Base-by-base conservation (phyloP, 2,888 invertebrate genomes). In the Aphodius granarius region DNA sequence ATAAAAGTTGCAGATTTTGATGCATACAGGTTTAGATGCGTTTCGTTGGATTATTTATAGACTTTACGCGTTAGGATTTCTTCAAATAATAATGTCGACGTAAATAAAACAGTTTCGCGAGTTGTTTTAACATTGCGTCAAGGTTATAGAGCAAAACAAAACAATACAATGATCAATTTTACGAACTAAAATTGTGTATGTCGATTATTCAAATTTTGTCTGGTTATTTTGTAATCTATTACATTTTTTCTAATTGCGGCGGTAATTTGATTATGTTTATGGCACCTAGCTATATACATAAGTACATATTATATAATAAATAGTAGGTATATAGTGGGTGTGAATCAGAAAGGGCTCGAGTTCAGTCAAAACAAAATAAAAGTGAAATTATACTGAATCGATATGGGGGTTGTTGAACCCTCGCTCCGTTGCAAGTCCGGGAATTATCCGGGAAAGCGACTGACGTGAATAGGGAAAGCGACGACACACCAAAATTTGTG, bases 321-420 rank as follows among this genome's bases (percentile, higher is more conserved):
- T 72, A 74, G 43, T 74, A 72, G 66, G 43, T 43, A 13, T 43
- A 13, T 43, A 43, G 43, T 43, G 43, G 43, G 43, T 43, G 43
- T 2, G 43, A 43, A 43, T 43, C 43, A 2, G 43, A 43, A 43
- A 43, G 43, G 43, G 43, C 9, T 73, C 20, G 23, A 74, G 71
- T 73, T 74, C 78, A 78, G 84, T 86, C 85, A 85, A 86, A 86
- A 86, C 86, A 85, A 86, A 86, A 86, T 86, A 87, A 87, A 87
- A 87, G 87, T 87, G 87, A 87, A 87, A 87, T 84, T 86, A 83
- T 83, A 83, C 79, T 83, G 83, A 86, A 87, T 87, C 86, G 84
- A 86, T 86, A 84, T 73, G 76, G 79, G n/a, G 86, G 82, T 86
- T 85, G 83, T 84, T 84, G 86, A 83, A 84, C 87, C 75, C 78